Evolutionary conservation across 1,140 invertebrate species (phyloP).

Genomic region (Trichoplusia ni): DNA sequence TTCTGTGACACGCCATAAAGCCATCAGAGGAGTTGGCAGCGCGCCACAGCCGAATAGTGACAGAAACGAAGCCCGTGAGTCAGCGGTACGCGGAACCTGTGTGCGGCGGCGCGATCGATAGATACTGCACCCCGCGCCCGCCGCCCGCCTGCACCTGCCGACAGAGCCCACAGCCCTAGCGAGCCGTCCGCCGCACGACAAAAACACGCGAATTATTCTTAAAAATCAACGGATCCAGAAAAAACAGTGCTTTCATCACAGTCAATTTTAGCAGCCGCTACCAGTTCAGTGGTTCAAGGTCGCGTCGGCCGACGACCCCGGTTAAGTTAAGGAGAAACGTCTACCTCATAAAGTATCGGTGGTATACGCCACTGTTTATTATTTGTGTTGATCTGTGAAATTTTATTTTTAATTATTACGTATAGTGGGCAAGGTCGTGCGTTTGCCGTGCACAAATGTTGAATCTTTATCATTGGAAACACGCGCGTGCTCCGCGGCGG

Average conservation of each 20-base stretch:
- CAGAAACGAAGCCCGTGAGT: conserved; percentile 61
- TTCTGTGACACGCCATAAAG: conserved; percentile 54
- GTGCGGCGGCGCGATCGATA: conserved; percentile 75
- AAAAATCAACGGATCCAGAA: conserved; percentile 45
- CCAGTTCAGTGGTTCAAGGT: conserved; percentile 64
- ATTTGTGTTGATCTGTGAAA: conserved; percentile 47
- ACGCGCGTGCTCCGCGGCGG: conserved; percentile 61
- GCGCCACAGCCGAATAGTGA: conserved; percentile 59
- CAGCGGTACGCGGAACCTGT: conserved; percentile 62
- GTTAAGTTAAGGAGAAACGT: conserved; percentile 38
- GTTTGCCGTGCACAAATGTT: conserved; percentile 65
- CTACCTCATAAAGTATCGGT: conserved; percentile 54
- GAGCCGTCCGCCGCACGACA: conserved; percentile 44
- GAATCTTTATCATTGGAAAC: conserved; percentile 55
- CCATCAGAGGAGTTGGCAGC: conserved; percentile 61
- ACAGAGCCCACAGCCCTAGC: conserved; percentile 39
- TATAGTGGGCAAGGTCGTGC: conserved; percentile 61
- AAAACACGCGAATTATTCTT: conserved; percentile 44
- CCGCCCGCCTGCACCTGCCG: conserved; percentile 39
- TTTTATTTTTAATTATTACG: conserved; percentile 76
- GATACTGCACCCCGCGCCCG: conserved; percentile 48
- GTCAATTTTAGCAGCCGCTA: conserved; percentile 41
- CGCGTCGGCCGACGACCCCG: conserved; percentile 52
- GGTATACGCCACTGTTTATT: conserved; percentile 50
- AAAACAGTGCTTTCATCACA: conserved; percentile 45